phyloP scores from a whole-genome alignment of 1,140 invertebrate species.

The Drosophila malerkotliana region DNA sequence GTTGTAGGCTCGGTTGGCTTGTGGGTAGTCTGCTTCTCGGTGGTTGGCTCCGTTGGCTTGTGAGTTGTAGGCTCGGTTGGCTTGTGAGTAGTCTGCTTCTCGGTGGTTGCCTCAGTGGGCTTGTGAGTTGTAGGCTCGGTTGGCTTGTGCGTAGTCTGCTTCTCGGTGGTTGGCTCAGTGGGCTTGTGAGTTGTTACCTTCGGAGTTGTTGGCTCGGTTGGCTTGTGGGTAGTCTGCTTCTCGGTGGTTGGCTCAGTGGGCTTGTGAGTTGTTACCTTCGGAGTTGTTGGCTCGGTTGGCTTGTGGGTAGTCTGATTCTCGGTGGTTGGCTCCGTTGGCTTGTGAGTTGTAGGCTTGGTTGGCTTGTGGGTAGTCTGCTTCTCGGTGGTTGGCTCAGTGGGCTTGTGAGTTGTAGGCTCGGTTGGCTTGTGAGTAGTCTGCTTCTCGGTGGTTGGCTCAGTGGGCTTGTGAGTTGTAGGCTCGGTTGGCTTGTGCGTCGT shows the following conservation, averaged over 20 bases:
- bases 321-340: background rate
- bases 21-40: background rate
- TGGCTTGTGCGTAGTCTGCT: background rate
- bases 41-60: background rate
- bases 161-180: background rate
- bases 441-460: background rate
- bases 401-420: background rate
- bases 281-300: background rate
- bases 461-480: background rate
- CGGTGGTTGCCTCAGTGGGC: constrained; percentile 1
- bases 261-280: background rate
- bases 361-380: background rate
- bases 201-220: background rate
- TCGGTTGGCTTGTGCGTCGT: background rate
- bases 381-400: background rate
- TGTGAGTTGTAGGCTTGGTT: background rate
- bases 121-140: background rate
- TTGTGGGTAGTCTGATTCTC: background rate
- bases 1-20: background rate
- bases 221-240: background rate
- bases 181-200: background rate
- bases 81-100: background rate
- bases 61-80: background rate
- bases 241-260: constrained; percentile 4
- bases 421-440: constrained; percentile 5